A percentile compares a stretch with the other conserved stretches of the same genome.
Conservation (phyloP, 2,888 invertebrate species). For the Amphiduros pacificus region DNA sequence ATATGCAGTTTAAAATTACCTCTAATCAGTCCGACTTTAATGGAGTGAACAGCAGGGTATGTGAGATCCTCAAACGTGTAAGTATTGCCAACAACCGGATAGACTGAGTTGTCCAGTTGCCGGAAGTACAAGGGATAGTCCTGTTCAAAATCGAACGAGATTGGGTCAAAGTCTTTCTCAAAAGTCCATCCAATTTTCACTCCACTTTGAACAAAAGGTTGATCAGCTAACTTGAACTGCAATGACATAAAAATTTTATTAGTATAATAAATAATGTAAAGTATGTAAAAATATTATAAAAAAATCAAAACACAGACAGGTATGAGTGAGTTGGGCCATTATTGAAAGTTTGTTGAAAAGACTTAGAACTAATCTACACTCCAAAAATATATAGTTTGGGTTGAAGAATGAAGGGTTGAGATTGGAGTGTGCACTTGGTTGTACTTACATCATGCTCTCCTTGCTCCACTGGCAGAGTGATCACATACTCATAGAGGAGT, state of each 20-base stretch:
- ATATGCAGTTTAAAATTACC: neutral
- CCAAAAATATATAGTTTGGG: no score
- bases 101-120: neutral
- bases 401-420: no score
- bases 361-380: no score
- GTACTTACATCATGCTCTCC: conserved; percentile 1
- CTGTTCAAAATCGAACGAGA: conserved; percentile 9
- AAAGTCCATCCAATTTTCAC: conserved; percentile 5
- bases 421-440: no score
- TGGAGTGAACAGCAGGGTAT: conserved; percentile 10
- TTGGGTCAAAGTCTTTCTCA: conserved; percentile 3
- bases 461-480: neutral
- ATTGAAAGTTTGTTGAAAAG: no score
- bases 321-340: no score
- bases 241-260: no score
- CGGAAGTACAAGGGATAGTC: conserved; percentile 11
- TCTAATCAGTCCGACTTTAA: conserved; percentile 1
- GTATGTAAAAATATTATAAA: no score
- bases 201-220: no score
- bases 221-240: no score
- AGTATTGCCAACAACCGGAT: conserved; percentile 3
- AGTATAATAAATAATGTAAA: no score
- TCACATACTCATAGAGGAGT: conserved; percentile 2
- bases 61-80: conserved; percentile 11
- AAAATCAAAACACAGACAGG: no score